Percentiles rank a stretch among this genome's conserved stretches.
Evolutionary conservation across 2,113 vertebrate species (phyloP).

Genomic region (Daboia siamensis): DNA sequence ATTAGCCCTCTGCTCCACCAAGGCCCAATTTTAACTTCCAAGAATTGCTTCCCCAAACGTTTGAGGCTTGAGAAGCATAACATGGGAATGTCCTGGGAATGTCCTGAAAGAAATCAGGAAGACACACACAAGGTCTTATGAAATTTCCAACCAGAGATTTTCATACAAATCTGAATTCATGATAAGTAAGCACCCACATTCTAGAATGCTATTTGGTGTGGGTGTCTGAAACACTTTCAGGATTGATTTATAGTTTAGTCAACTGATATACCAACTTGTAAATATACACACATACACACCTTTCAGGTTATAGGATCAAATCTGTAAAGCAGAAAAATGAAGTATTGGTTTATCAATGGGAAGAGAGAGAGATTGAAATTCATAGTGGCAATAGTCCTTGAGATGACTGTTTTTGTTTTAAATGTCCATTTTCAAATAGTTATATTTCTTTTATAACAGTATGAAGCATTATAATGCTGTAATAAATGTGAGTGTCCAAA

Average conservation of each 20-base stretch:
- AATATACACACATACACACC: not conserved
- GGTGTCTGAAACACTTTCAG: slow-evolving; percentile 30
- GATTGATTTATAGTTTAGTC: slow-evolving; percentile 39
- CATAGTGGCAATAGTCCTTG: not conserved
- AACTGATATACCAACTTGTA: not conserved
- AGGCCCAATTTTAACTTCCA: too few species aligned
- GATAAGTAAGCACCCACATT: slow-evolving; percentile 27
- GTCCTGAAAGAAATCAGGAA: slow-evolving; percentile 31
- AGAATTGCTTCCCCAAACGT: not conserved
- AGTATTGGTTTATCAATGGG: not conserved
- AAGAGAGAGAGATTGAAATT: not conserved
- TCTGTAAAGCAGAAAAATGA: not conserved
- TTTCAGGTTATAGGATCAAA: not conserved
- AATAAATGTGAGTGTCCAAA: not conserved
- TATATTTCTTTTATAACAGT: not conserved
- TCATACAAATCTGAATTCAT: slow-evolving; percentile 49
- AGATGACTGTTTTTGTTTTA: not conserved
- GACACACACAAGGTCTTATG: slow-evolving; percentile 34
- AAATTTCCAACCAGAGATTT: slow-evolving; percentile 48
- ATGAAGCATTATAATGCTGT: not conserved
- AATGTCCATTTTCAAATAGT: not conserved
- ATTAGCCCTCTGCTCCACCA: too few species aligned
- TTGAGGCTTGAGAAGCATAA: slow-evolving; percentile 52
- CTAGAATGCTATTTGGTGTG: not conserved
- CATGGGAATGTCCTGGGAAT: slow-evolving; percentile 49